Evolutionary conservation across 53 echinoderm and acorn worm species (phyloP).

Genomic region (Hippasteria phrygiana): DNA sequence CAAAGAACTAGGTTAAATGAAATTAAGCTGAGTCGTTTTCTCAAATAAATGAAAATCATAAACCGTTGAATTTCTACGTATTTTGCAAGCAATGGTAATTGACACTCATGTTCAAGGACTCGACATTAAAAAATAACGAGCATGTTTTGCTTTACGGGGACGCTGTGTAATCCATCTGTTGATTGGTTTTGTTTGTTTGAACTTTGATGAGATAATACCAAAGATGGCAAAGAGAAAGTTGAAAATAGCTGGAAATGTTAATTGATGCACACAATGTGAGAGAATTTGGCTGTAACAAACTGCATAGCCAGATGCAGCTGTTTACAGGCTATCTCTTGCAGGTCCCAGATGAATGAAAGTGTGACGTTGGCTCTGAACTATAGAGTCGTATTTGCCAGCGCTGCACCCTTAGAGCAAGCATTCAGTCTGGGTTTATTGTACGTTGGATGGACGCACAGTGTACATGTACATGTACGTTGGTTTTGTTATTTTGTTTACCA

Average conservation of each 20-base stretch:
- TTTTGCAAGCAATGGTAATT: too few relatives aligned
- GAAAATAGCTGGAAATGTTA: slow-evolving; percentile 22
- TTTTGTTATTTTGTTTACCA: too few relatives aligned
- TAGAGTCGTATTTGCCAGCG: not conserved
- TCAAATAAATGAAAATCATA: too few relatives aligned
- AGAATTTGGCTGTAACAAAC: not conserved
- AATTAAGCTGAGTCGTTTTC: too few relatives aligned
- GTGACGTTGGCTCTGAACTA: slow-evolving; percentile 55
- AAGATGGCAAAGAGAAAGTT: not conserved
- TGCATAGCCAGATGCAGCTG: not conserved
- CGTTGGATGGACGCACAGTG: not conserved
- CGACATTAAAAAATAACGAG: too few relatives aligned
- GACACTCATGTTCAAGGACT: too few relatives aligned
- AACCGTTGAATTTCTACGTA: too few relatives aligned
- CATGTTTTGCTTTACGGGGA: too few relatives aligned
- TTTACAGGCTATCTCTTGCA: not conserved
- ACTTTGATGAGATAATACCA: not conserved
- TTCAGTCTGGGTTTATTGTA: not conserved
- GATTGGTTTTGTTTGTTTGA: not conserved
- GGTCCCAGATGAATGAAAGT: slow-evolving; percentile 30
- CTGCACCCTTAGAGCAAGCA: not conserved
- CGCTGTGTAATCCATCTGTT: too few relatives aligned
- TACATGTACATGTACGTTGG: not conserved
- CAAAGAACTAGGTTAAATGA: too few relatives aligned
- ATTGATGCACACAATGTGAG: slow-evolving; percentile 9